Base-by-base conservation (phyloP, 2,797 vertebrate genomes). In the Agapornis canus region DNA sequence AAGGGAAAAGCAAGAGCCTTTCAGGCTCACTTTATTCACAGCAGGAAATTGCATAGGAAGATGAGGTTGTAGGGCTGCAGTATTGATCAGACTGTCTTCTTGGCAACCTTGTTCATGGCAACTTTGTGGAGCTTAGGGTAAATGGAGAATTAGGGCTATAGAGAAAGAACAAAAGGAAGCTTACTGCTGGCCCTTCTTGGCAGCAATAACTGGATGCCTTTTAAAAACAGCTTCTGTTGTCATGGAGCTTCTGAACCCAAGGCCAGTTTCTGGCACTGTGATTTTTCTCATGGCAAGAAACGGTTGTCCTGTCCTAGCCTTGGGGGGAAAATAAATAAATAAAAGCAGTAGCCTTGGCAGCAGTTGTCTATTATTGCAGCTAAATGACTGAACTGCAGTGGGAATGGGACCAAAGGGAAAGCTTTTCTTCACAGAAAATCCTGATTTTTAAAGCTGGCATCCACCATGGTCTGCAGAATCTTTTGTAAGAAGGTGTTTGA, bases 271-370 rank as follows among this genome's bases (percentile, higher is more conserved):
- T 96, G 94, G 93, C 91, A 56, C 49, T 0, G 3, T 18, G 59
- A 49, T 92, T 94, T 94, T 94, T 92, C 92, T 94, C 83, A 86
- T 87, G 91, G 87, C 86, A 82, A 52, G 91, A 76, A 42, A 9
- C 3, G 1, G 1, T 48, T 72, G 86, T 88, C 86, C 92, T 95
- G 82, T 60, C 73, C 84, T 68, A 89, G 70, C 92, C 95, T 87
- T 60, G 49, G 51, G 48, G 37, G 27, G 35, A 9, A 57, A 60
- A 75, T 51, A 84, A 91, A 75, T 60, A 92, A 96, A 65, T 87
- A 51, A 75, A 89, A 70, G 91, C 80, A 86, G 64, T 52, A 96
- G 88, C 95, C 92, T 96, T 96, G 89, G 95, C 94, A 86, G 89
- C 59, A 5, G 52, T 93, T 51, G 12, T 31, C 52, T 61, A 7